Conservation (phyloP, 2,888 invertebrate species). For the Perithous albicinctus region DNA sequence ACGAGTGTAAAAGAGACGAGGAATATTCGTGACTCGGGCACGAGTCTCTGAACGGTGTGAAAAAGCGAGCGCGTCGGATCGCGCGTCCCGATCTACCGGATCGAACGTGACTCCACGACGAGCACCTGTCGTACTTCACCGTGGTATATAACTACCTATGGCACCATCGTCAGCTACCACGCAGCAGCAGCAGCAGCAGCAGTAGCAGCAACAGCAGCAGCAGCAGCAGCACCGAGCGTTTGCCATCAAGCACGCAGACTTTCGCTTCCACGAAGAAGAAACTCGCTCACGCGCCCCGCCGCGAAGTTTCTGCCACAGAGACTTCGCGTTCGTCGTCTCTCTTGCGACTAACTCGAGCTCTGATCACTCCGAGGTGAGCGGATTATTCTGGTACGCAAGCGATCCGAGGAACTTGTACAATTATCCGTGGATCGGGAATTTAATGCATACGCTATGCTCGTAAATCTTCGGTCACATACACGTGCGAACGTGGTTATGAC, state of each 20-base stretch:
- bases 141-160: slow-evolving; percentile 21
- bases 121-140: slow-evolving; percentile 64
- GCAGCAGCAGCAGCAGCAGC: not conserved
- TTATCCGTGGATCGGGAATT: slow-evolving; percentile 41
- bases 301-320: not conserved
- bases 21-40: slow-evolving; percentile 69
- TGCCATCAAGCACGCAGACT: slow-evolving; percentile 57
- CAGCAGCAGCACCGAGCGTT: not conserved
- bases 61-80: slow-evolving; percentile 70
- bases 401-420: slow-evolving; percentile 44
- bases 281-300: slow-evolving; percentile 59
- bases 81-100: slow-evolving; percentile 67
- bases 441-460: slow-evolving; percentile 51
- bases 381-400: slow-evolving; percentile 48
- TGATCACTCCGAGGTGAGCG: slow-evolving; percentile 4
- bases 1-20: slow-evolving; percentile 55
- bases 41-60: slow-evolving; percentile 66
- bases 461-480: slow-evolving; percentile 45
- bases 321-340: not conserved
- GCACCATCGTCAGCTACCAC: slow-evolving; percentile 1
- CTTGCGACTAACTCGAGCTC: not conserved
- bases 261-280: slow-evolving; percentile 64
- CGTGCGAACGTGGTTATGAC: not conserved
- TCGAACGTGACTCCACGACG: slow-evolving; percentile 68
- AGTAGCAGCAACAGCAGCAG: too few species aligned